Evolutionary conservation across 2,888 invertebrate genomes (phyloP).

Genomic region (Aproaerema taeniolella): DNA sequence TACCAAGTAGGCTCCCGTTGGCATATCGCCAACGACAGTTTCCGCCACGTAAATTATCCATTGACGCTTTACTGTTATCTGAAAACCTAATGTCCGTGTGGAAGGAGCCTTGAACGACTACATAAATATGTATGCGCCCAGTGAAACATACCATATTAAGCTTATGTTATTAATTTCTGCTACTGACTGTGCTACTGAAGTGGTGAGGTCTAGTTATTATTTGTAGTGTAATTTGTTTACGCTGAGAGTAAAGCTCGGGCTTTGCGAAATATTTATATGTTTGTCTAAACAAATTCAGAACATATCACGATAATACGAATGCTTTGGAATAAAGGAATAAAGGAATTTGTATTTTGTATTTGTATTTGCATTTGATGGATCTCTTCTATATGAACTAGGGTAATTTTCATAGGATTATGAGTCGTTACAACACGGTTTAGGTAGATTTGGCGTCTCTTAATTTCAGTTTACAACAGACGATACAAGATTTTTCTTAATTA

Average conservation of each 20-base stretch:
- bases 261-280: too few relatives aligned
- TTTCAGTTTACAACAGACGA: too few relatives aligned
- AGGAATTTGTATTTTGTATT: too few relatives aligned
- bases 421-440: too few relatives aligned
- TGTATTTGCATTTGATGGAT: too few relatives aligned
- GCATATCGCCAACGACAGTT: constrained; percentile 41
- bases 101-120: constrained; percentile 17
- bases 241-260: constrained; percentile 17
- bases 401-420: too few relatives aligned
- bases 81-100: constrained; percentile 29
- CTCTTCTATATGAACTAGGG: too few relatives aligned
- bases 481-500: too few relatives aligned
- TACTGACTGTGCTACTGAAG: constrained; percentile 19
- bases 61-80: constrained; percentile 34
- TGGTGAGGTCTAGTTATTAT: constrained; percentile 25
- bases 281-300: too few relatives aligned
- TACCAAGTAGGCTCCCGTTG: constrained; percentile 30
- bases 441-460: too few relatives aligned
- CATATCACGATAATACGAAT: too few relatives aligned
- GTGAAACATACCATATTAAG: constrained; percentile 8
- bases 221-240: constrained; percentile 24
- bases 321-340: too few relatives aligned
- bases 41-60: constrained; percentile 37
- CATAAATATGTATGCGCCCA: constrained; percentile 9
- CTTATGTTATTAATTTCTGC: constrained; percentile 26